A percentile compares a stretch with the other conserved stretches of the same genome.
phyloP scores from a whole-genome alignment of 2,113 vertebrate species.

The Colinus virginianus region DNA sequence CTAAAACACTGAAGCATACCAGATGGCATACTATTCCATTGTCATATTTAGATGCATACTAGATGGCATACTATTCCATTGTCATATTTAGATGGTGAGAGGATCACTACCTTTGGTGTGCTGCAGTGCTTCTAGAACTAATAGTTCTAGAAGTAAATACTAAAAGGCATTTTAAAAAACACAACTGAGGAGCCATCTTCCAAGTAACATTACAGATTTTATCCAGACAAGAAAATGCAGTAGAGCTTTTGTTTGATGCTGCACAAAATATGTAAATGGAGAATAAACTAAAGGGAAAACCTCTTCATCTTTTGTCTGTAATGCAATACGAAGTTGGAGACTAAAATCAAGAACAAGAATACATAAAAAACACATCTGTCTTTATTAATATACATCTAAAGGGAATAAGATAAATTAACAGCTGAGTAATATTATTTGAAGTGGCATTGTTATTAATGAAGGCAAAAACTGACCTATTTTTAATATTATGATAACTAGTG shows the following conservation, averaged over 20 bases:
- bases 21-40: not conserved
- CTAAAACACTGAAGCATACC: not conserved
- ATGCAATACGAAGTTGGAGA: not conserved
- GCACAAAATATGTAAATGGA: not conserved
- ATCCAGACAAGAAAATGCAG: not conserved
- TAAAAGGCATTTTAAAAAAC: not conserved
- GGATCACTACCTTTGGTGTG: not conserved
- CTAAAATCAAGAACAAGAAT: not conserved
- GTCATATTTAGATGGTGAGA: not conserved
- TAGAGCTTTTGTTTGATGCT: not conserved
- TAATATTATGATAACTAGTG: rapidly evolving
- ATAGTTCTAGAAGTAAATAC: not conserved
- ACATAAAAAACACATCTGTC: rapidly evolving
- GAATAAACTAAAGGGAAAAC: not conserved
- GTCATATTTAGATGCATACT: no score
- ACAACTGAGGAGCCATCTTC: not conserved
- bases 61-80: not conserved
- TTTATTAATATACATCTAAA: not conserved
- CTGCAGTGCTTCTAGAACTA: not conserved
- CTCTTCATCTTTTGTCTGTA: not conserved
- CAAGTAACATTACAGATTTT: not conserved
- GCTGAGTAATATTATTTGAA: not conserved
- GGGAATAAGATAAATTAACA: not conserved
- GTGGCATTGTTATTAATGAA: not conserved
- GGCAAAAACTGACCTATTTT: not conserved